Evolutionary conservation across 2,797 vertebrate species (phyloP).

Genomic region (Cyprinodon diabolis): DNA sequence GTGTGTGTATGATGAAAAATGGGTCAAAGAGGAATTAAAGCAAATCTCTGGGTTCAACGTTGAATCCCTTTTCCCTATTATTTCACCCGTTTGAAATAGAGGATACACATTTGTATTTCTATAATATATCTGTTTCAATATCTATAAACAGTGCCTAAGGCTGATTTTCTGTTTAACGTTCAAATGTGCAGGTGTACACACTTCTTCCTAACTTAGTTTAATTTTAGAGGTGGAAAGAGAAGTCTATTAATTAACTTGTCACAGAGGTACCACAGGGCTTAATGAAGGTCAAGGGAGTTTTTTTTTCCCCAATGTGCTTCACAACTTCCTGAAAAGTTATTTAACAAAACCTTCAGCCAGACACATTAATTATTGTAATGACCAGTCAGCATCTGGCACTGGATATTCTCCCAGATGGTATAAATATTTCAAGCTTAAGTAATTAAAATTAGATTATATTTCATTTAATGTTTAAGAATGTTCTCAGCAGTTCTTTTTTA

Average conservation of each 20-base stretch:
- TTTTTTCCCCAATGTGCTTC: conserved; percentile 27
- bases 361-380: conserved; percentile 5
- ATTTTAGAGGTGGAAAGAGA: conserved; percentile 63
- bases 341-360: conserved; percentile 41
- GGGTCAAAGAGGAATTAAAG: conserved; percentile 55
- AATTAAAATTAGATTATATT: neutral
- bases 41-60: conserved; percentile 45
- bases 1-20: conserved; percentile 46
- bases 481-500: neutral
- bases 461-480: neutral
- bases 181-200: conserved; percentile 24
- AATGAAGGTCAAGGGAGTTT: conserved; percentile 61
- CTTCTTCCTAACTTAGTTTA: conserved; percentile 48
- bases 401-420: conserved; percentile 1
- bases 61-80: conserved; percentile 42
- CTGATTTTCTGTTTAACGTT: conserved; percentile 38
- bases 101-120: neutral
- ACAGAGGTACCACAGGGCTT: conserved; percentile 48
- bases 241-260: conserved; percentile 73
- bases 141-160: conserved; percentile 61
- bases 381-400: neutral
- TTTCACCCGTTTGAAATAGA: conserved; percentile 20
- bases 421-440: conserved; percentile 1
- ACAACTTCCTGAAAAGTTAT: conserved; percentile 43
- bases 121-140: conserved; percentile 14